Conservation (phyloP, 1,140 invertebrate species). For the Parapsyche elsis region DNA sequence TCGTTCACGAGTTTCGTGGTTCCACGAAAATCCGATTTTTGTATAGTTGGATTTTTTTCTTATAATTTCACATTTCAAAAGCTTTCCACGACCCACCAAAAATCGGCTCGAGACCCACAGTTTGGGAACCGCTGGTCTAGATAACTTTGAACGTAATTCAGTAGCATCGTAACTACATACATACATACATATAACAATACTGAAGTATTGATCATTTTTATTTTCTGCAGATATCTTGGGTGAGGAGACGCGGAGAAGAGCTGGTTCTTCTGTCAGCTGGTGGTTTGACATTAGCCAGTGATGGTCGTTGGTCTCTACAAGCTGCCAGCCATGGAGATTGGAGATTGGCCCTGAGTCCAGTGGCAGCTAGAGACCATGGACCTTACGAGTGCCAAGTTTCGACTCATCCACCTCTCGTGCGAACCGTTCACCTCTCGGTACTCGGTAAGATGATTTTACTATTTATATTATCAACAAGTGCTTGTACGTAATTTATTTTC, state of each 20-base stretch:
- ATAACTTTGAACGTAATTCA: too few relatives aligned
- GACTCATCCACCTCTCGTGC: conserved; percentile 79
- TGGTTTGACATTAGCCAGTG: conserved; percentile 81
- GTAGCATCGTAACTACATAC: not conserved
- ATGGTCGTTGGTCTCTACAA: conserved; percentile 76
- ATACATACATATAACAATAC: not conserved
- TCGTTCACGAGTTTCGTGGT: too few relatives aligned
- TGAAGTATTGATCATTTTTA: not conserved
- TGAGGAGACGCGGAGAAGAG: conserved; percentile 77
- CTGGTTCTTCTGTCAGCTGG: conserved; percentile 81
- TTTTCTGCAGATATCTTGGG: conserved; percentile 78
- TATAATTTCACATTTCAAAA: too few relatives aligned
- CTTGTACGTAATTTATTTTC: too few relatives aligned
- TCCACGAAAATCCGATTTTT: too few relatives aligned
- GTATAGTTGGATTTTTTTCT: too few relatives aligned
- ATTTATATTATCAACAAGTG: too few relatives aligned
- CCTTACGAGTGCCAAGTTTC: conserved; percentile 85
- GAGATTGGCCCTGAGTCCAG: conserved; percentile 78
- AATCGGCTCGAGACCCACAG: too few relatives aligned
- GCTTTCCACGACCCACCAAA: too few relatives aligned
- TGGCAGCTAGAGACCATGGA: conserved; percentile 79
- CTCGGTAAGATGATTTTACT: conserved; percentile 80
- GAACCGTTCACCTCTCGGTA: conserved; percentile 77
- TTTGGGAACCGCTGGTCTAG: too few relatives aligned
- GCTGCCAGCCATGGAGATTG: conserved; percentile 69